Conservation (phyloP, 2,113 vertebrate species). For the Dasyurus viverrinus region DNA sequence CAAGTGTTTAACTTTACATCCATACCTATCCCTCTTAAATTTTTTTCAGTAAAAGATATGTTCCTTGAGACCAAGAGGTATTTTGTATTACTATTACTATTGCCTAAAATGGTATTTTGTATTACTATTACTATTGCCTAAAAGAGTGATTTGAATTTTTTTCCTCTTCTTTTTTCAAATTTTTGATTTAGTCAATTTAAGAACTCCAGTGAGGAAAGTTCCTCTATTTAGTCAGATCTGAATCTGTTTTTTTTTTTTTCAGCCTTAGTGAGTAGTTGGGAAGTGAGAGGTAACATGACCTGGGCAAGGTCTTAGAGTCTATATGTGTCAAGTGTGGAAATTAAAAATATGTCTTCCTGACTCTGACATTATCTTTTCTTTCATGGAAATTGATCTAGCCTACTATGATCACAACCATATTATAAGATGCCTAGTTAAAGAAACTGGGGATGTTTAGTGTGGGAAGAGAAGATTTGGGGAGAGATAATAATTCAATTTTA, state of each 20-base stretch:
- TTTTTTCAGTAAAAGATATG: neutral
- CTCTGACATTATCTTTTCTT: neutral
- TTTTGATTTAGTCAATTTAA: neutral
- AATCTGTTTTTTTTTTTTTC: neutral
- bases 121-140: neutral
- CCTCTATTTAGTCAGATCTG: neutral
- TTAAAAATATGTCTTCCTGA: neutral
- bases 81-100: neutral
- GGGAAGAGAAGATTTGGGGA: neutral
- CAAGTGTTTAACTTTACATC: neutral
- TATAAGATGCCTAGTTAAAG: neutral
- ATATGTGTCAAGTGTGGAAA: neutral
- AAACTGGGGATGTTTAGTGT: neutral
- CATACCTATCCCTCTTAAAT: neutral
- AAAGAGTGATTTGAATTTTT: neutral
- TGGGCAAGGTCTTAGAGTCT: neutral
- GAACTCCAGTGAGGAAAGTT: neutral
- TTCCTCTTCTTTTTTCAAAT: neutral
- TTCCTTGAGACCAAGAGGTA: neutral
- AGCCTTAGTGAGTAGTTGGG: neutral
- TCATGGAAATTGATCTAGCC: neutral
- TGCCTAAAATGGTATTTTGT: no score
- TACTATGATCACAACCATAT: neutral
- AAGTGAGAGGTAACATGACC: neutral
- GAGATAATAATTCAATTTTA: neutral